Evolutionary conservation across 1,140 invertebrate species (phyloP).

Genomic region (Micrasema minimum): DNA sequence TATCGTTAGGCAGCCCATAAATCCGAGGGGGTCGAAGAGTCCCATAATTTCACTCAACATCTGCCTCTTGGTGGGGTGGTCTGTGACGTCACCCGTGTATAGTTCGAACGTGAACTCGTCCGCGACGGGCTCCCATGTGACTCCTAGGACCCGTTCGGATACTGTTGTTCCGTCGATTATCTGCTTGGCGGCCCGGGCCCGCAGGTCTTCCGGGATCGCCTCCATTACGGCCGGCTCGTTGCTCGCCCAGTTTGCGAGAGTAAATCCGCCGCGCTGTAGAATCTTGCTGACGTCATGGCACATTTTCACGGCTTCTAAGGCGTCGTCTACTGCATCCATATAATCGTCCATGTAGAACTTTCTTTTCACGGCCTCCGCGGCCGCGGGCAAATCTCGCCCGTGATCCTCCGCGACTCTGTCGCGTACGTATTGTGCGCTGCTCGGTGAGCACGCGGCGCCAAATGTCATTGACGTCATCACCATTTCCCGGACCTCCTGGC

Average conservation of each 20-base stretch:
- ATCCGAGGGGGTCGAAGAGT: slow-evolving; percentile 58
- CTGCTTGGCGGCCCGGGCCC: not conserved
- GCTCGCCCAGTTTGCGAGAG: slow-evolving; percentile 1
- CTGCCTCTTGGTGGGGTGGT: slow-evolving; percentile 46
- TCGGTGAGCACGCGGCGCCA: slow-evolving; percentile 50
- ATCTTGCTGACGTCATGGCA: slow-evolving; percentile 43
- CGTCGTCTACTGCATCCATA: slow-evolving; percentile 47
- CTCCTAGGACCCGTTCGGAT: slow-evolving; percentile 2
- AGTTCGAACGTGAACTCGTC: slow-evolving; percentile 7
- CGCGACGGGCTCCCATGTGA: slow-evolving; percentile 5
- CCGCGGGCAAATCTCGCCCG: slow-evolving; percentile 37
- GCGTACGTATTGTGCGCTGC: slow-evolving; percentile 11
- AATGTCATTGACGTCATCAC: slow-evolving; percentile 54
- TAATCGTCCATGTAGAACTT: slow-evolving; percentile 56
- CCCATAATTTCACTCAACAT: slow-evolving; percentile 48
- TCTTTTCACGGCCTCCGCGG: slow-evolving; percentile 36
- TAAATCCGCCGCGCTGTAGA: slow-evolving; percentile 38
- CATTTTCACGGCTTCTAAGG: slow-evolving; percentile 44
- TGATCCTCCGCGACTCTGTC: slow-evolving; percentile 50
- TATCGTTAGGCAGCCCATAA: slow-evolving; percentile 55
- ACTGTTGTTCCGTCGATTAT: not conserved
- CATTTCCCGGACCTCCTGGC: slow-evolving; percentile 34
- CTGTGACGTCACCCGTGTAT: not conserved
- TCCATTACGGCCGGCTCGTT: not conserved
- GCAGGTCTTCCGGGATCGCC: not conserved